Percentiles rank a stretch among this genome's conserved stretches.
Conservation (phyloP, 2,113 vertebrate genomes). For the Salvelinus fontinalis region DNA sequence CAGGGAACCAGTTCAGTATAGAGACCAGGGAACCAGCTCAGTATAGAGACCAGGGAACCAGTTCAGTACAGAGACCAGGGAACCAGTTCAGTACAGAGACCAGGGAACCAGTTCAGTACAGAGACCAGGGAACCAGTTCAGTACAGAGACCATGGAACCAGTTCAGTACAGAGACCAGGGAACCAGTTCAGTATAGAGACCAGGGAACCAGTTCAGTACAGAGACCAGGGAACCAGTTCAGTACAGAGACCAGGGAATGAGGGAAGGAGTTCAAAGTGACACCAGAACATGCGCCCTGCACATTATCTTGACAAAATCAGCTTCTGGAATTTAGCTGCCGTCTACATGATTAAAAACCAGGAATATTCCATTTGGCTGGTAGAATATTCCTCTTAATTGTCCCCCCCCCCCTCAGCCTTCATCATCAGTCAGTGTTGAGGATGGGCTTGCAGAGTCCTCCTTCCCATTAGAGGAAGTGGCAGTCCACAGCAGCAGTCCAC, state of each 20-base stretch:
- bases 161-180: too few relatives aligned
- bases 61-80: too few relatives aligned
- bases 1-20: too few relatives aligned
- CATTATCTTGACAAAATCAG: constrained; percentile 95
- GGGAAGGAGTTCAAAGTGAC: constrained; percentile 93
- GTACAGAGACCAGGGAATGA: constrained; percentile 37
- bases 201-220: too few relatives aligned
- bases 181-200: too few relatives aligned
- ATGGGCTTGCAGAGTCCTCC: constrained; percentile 83
- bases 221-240: too few relatives aligned
- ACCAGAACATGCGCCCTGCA: constrained; percentile 81
- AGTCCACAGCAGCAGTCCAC: constrained; percentile 72
- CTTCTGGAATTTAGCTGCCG: constrained; percentile 89
- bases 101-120: too few relatives aligned
- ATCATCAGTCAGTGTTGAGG: constrained; percentile 86
- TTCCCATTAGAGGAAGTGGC: constrained; percentile 86
- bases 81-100: too few relatives aligned
- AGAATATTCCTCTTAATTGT: constrained; percentile 89
- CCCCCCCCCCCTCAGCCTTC: constrained; percentile 83
- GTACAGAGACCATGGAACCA: too few relatives aligned
- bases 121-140: too few relatives aligned
- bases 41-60: too few relatives aligned
- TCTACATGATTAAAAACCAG: constrained; percentile 99
- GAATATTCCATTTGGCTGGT: constrained; percentile 93
- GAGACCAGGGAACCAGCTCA: too few relatives aligned